These are phyloP conservation scores for Chaetodon trifascialis DNA, from an alignment of 2,113 vertebrate species.

Conservation along the genomic window DNA sequence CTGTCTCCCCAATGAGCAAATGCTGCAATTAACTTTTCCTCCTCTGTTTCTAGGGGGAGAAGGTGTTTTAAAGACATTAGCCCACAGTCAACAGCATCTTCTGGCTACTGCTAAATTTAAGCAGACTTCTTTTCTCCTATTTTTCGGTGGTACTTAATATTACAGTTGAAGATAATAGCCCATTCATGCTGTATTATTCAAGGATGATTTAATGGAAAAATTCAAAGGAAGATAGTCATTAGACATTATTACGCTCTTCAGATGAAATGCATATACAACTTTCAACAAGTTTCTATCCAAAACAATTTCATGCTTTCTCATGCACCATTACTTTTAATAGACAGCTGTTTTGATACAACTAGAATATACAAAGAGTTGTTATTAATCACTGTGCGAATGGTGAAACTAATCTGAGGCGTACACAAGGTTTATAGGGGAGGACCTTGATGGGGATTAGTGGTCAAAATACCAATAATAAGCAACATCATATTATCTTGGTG, in stretches of 20 bases:
- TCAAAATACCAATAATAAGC: constrained; percentile 72
- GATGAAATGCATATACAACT: constrained; percentile 67
- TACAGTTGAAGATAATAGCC: constrained; percentile 88
- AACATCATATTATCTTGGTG: constrained; percentile 52
- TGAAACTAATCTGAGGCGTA: constrained; percentile 27
- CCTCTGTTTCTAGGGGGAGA: constrained; percentile 84
- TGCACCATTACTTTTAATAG: constrained; percentile 10
- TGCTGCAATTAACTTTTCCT: constrained; percentile 94
- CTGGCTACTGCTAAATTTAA: constrained; percentile 88
- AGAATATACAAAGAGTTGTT: not conserved
- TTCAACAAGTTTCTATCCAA: constrained; percentile 54
- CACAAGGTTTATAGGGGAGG: constrained; percentile 35
- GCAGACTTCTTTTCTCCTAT: constrained; percentile 80
- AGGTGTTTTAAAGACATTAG: constrained; percentile 96
- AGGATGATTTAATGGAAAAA: constrained; percentile 86
- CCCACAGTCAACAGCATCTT: constrained; percentile 83
- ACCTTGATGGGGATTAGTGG: constrained; percentile 51
- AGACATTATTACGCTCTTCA: constrained; percentile 73
- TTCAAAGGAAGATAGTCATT: constrained; percentile 70
- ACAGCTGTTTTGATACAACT: constrained; percentile 5
- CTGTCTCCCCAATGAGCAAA: constrained; percentile 93
- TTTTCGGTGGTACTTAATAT: constrained; percentile 86
- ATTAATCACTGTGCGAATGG: constrained; percentile 12
- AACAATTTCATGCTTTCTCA: constrained; percentile 21
- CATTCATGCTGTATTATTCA: constrained; percentile 87